phyloP scores from a whole-genome alignment of 1,140 invertebrate genomes.

The Plutomurus gul region DNA sequence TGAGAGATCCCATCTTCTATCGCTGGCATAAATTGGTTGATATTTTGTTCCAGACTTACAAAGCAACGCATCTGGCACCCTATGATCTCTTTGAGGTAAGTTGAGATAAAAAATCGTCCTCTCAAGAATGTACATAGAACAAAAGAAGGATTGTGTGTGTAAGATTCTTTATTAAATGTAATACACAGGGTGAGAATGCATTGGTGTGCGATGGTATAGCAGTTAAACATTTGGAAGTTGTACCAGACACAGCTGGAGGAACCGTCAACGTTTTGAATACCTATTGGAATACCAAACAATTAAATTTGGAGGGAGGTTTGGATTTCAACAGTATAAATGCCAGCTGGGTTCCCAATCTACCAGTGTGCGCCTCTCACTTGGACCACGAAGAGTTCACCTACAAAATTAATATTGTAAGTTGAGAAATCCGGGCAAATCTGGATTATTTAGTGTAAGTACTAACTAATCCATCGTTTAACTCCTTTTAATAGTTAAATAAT shows the following conservation, averaged over 20 bases:
- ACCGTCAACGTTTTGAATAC: not conserved
- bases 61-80: not conserved
- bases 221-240: not conserved
- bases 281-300: not conserved
- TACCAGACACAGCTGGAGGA: not conserved
- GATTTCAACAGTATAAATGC: not conserved
- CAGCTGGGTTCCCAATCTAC: not conserved
- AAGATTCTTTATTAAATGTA: not conserved
- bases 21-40: conserved; percentile 6
- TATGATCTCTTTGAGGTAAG: not conserved
- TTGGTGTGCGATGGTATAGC: not conserved
- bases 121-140: not conserved
- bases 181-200: not conserved
- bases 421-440: not conserved
- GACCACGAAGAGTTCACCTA: not conserved
- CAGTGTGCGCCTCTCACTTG: not conserved
- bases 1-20: not conserved
- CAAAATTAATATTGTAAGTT: not conserved
- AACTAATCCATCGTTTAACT: not conserved
- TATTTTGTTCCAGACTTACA: not conserved
- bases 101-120: not conserved
- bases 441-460: not conserved
- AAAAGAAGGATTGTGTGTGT: too few relatives aligned
- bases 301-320: not conserved
- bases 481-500: not conserved